Evolutionary conservation across 2,888 invertebrate genomes (phyloP).

Genomic region (Cyclophora albipunctata): DNA sequence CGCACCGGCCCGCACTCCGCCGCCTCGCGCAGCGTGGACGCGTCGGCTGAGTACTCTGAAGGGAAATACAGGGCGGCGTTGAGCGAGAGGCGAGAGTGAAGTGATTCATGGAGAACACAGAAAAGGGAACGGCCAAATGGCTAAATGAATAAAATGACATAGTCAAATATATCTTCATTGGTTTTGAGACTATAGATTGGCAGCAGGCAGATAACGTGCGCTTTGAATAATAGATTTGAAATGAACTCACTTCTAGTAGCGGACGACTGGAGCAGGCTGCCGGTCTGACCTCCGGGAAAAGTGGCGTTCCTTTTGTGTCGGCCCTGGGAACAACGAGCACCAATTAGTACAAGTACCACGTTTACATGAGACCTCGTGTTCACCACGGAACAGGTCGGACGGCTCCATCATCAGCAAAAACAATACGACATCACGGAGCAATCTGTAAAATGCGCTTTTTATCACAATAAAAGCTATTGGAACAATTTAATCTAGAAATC

Average conservation of each 20-base stretch:
- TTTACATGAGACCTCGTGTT: too few species aligned
- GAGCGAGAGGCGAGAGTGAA: slow-evolving; percentile 1
- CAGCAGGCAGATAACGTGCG: too few species aligned
- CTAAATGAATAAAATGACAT: too few species aligned
- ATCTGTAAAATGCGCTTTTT: too few species aligned
- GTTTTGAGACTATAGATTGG: too few species aligned
- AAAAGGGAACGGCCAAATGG: neutral
- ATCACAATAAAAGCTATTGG: too few species aligned
- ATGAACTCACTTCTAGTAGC: slow-evolving; percentile 73
- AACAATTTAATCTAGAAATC: too few species aligned
- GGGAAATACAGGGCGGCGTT: neutral
- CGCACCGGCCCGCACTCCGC: slow-evolving; percentile 71
- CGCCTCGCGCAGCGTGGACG: slow-evolving; percentile 62
- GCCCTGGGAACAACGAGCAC: slow-evolving; percentile 67
- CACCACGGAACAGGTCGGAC: too few species aligned
- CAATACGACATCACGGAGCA: too few species aligned
- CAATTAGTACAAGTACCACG: neutral
- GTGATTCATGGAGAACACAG: slow-evolving; percentile 13
- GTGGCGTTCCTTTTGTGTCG: slow-evolving; percentile 88
- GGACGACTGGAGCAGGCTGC: slow-evolving; percentile 76
- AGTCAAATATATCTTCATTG: too few species aligned
- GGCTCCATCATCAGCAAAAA: too few species aligned
- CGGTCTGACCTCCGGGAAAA: slow-evolving; percentile 84
- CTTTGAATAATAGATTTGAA: too few species aligned
- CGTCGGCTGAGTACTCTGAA: slow-evolving; percentile 67